A percentile compares a stretch with the other conserved stretches of the same genome.
These are phyloP conservation scores for Cosmia trapezina DNA, from an alignment of 2,888 invertebrate genomes.

Conservation along the genomic window DNA sequence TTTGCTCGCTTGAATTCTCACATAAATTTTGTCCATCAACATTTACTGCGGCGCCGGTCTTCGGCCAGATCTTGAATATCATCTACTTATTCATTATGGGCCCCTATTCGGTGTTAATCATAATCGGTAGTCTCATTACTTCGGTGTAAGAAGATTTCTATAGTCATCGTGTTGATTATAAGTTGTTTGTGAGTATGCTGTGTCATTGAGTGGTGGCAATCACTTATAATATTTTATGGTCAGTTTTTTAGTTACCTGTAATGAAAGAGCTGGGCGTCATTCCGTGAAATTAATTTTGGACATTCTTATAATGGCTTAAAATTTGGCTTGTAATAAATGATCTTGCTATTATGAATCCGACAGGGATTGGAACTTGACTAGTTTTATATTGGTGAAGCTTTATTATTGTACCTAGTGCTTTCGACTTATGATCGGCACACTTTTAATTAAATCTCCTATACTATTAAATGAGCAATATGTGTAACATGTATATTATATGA, in stretches of 20 bases:
- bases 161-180: slow-evolving; percentile 73
- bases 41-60: slow-evolving; percentile 87
- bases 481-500: no score
- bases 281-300: slow-evolving; percentile 44
- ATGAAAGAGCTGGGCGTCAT: slow-evolving; percentile 47
- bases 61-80: slow-evolving; percentile 88
- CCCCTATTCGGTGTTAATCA: slow-evolving; percentile 88
- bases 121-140: slow-evolving; percentile 83
- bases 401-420: neutral
- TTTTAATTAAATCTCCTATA: neutral
- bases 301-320: slow-evolving; percentile 34
- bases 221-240: slow-evolving; percentile 65
- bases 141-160: slow-evolving; percentile 74
- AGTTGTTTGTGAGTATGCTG: slow-evolving; percentile 73
- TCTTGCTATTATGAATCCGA: slow-evolving; percentile 9
- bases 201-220: slow-evolving; percentile 69
- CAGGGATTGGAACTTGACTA: neutral
- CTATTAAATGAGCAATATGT: no score
- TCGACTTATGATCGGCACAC: neutral
- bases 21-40: slow-evolving; percentile 69
- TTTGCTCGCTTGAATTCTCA: slow-evolving; percentile 55
- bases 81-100: slow-evolving; percentile 89
- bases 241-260: slow-evolving; percentile 51
- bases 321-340: slow-evolving; percentile 37
- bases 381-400: neutral